Conservation (phyloP, 2,113 vertebrate genomes). For the Otis tarda region DNA sequence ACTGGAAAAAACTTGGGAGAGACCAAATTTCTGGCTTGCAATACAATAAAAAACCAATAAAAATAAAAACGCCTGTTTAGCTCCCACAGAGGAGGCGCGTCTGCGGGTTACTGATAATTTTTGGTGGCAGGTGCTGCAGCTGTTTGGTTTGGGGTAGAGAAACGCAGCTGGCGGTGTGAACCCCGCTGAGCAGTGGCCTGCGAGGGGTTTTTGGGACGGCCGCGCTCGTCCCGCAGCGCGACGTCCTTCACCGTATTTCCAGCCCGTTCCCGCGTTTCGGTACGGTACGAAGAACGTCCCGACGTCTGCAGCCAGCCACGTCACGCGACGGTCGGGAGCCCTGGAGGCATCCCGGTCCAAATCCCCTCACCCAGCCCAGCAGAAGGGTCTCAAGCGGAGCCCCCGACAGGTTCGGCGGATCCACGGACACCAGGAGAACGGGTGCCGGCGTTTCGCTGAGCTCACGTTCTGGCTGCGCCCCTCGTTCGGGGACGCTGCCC, state of each 20-base stretch:
- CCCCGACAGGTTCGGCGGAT: accelerated
- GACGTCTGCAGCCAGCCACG: neutral
- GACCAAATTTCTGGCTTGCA: neutral
- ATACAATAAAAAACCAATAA: no score
- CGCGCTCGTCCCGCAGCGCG: accelerated
- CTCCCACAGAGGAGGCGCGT: no score
- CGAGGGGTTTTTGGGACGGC: no score
- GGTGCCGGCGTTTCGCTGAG: neutral
- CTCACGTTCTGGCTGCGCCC: accelerated
- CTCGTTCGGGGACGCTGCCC: accelerated
- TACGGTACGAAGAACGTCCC: no score
- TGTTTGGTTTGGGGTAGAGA: no score
- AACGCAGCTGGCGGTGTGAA: accelerated
- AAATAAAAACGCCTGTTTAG: no score
- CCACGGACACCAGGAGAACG: no score
- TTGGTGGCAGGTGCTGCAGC: neutral
- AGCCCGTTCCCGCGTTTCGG: accelerated
- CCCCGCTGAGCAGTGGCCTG: accelerated
- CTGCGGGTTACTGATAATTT: neutral
- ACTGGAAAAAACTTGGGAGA: neutral
- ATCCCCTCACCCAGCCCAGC: neutral
- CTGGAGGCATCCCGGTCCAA: no score
- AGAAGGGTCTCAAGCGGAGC: no score
- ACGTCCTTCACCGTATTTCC: neutral
- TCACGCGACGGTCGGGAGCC: accelerated